Evolutionary conservation across 2,888 invertebrate genomes (phyloP).

Genomic region (Trichopoda pennipes): DNA sequence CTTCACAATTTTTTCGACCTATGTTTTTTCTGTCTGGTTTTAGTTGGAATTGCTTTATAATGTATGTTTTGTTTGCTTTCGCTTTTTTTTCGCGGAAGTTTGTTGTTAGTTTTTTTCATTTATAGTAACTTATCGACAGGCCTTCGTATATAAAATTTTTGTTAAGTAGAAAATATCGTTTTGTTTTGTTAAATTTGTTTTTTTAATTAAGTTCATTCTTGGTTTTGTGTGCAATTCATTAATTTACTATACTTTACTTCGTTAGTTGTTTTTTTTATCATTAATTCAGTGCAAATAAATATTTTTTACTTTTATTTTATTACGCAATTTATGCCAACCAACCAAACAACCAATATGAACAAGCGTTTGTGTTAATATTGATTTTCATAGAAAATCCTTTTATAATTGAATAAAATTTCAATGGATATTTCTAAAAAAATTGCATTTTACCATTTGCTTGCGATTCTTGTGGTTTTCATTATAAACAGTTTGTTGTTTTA

Average conservation of each 20-base stretch:
- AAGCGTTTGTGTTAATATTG: conserved; percentile 29
- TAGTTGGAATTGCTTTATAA: no score
- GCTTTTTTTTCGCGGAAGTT: no score
- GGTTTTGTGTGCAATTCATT: conserved; percentile 27
- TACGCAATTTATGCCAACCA: neutral
- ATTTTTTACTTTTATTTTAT: conserved; percentile 6
- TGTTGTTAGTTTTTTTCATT: no score
- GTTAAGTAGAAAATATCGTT: neutral
- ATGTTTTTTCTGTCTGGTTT: no score
- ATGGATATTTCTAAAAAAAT: conserved; percentile 7
- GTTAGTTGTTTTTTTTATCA: conserved; percentile 5
- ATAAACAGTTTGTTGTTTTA: conserved; percentile 1
- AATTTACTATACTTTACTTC: neutral
- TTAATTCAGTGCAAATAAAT: conserved; percentile 5
- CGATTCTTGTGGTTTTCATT: neutral
- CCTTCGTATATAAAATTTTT: no score
- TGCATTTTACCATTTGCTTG: neutral
- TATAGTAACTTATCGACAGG: no score
- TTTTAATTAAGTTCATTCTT: neutral
- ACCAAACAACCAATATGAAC: neutral
- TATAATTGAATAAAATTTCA: conserved; percentile 44
- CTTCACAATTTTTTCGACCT: no score
- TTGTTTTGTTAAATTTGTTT: neutral
- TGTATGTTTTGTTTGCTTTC: no score
- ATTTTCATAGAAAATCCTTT: conserved; percentile 46